These are phyloP conservation scores for Ondatra zibethicus DNA, from an alignment of 2,113 vertebrate species.

Conservation along the genomic window DNA sequence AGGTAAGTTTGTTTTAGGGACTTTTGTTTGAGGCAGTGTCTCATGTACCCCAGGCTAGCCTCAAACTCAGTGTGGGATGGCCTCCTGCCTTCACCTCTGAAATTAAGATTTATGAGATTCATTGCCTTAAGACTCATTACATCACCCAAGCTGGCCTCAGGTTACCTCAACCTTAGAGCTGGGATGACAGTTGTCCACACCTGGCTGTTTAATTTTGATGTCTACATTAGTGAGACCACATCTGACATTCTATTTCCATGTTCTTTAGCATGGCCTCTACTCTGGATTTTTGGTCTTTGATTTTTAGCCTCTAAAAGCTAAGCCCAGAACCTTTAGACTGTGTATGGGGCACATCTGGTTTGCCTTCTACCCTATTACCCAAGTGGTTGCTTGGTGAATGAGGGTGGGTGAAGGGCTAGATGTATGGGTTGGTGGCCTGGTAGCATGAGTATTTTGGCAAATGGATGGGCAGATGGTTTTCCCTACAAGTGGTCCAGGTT, in stretches of 20 bases:
- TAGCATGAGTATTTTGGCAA: not conserved
- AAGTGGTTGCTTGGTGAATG: not conserved
- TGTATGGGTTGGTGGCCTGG: not conserved
- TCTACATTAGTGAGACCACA: not conserved
- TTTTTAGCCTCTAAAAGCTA: not conserved
- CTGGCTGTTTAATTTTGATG: not conserved
- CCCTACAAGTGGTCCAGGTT: too few relatives aligned
- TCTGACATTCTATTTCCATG: not conserved
- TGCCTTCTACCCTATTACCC: not conserved
- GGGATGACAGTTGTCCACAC: not conserved
- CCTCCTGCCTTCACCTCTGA: not conserved
- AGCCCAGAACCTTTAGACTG: not conserved
- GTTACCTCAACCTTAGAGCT: not conserved
- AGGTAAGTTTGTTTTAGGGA: not conserved
- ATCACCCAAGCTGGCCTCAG: not conserved
- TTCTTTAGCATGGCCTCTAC: not conserved
- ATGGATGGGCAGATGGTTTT: not conserved
- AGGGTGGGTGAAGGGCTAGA: too few relatives aligned
- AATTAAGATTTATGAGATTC: not conserved
- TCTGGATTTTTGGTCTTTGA: not conserved
- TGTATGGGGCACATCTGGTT: not conserved
- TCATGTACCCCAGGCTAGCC: not conserved
- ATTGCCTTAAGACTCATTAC: not conserved
- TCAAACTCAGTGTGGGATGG: not conserved
- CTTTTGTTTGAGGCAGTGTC: not conserved